Conservation (phyloP, 1,140 invertebrate genomes). For the Drosophila simulans region DNA sequence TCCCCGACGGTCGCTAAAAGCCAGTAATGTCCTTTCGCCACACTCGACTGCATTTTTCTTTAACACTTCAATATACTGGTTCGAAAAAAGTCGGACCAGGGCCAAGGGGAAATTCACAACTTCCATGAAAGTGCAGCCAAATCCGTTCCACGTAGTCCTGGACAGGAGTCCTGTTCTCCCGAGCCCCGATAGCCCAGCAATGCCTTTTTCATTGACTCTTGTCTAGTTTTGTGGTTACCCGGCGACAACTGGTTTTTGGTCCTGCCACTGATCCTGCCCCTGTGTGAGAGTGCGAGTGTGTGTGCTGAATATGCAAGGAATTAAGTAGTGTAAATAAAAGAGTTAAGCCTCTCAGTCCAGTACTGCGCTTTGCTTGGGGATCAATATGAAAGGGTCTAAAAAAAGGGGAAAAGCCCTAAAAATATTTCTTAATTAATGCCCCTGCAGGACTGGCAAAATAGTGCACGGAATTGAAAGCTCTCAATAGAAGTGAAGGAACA, state of each 20-base stretch:
- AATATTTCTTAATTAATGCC: slow-evolving; percentile 75
- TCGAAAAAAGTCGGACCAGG: slow-evolving; percentile 29
- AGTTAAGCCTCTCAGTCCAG: slow-evolving; percentile 55
- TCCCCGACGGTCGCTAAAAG: slow-evolving; percentile 68
- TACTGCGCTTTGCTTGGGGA: slow-evolving; percentile 12
- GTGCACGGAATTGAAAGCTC: not conserved
- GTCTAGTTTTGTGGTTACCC: slow-evolving; percentile 74
- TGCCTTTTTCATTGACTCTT: slow-evolving; percentile 63
- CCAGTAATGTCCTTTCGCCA: slow-evolving; percentile 81
- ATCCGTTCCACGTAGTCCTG: slow-evolving; percentile 52
- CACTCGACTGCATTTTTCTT: slow-evolving; percentile 83
- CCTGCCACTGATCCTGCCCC: not conserved
- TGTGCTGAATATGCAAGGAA: slow-evolving; percentile 63
- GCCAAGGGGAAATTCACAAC: slow-evolving; percentile 61
- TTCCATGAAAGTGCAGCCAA: slow-evolving; percentile 64
- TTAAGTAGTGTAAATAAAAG: slow-evolving; percentile 69
- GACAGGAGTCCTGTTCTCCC: slow-evolving; percentile 20
- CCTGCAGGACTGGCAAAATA: slow-evolving; percentile 2
- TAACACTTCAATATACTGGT: slow-evolving; percentile 81
- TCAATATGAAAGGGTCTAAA: slow-evolving; percentile 17
- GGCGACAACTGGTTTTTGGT: slow-evolving; percentile 70
- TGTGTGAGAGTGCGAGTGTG: slow-evolving; percentile 8
- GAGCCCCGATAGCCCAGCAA: slow-evolving; percentile 61
- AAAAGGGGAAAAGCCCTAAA: slow-evolving; percentile 19
- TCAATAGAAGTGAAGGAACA: not conserved